Evolutionary conservation across 1,140 invertebrate species (phyloP).

Genomic region (Coenobita brevimanus): DNA sequence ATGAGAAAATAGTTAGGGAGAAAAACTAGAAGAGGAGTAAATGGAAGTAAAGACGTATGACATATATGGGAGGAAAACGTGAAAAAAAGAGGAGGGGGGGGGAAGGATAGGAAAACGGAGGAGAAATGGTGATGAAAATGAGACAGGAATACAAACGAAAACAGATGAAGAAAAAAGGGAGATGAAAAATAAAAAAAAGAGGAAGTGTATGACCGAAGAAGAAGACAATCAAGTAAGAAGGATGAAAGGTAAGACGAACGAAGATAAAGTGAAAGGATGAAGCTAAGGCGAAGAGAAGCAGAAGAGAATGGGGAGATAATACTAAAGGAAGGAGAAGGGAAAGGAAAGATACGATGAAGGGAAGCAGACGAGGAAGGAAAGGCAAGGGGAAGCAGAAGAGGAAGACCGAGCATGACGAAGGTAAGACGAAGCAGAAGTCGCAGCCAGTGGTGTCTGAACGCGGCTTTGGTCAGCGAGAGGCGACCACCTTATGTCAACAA

Average conservation of each 20-base stretch:
- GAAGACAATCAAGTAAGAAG: too few species aligned
- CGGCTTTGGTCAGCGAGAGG: conserved; percentile 45
- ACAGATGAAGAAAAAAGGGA: too few species aligned
- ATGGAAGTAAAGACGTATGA: background rate
- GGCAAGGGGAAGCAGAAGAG: background rate
- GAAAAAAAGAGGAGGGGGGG: too few species aligned
- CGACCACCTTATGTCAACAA: conserved; percentile 63
- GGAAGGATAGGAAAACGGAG: too few species aligned
- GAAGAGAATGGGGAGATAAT: too few species aligned
- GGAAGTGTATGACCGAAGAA: too few species aligned
- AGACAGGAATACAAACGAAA: too few species aligned
- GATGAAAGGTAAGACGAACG: too few species aligned
- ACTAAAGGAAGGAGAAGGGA: background rate
- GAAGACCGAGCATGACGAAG: background rate
- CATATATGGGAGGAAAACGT: background rate
- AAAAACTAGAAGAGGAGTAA: background rate
- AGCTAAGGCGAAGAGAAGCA: too few species aligned
- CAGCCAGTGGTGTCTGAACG: conserved; percentile 16
- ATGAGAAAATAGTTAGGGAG: background rate
- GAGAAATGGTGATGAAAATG: too few species aligned
- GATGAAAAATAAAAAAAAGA: too few species aligned
- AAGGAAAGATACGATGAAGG: background rate
- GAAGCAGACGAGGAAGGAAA: background rate
- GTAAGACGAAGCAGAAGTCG: conserved; percentile 37
- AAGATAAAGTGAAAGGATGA: too few species aligned